Evolutionary conservation across 2,888 invertebrate genomes (phyloP).

Genomic region (Ochlodes sylvanus): DNA sequence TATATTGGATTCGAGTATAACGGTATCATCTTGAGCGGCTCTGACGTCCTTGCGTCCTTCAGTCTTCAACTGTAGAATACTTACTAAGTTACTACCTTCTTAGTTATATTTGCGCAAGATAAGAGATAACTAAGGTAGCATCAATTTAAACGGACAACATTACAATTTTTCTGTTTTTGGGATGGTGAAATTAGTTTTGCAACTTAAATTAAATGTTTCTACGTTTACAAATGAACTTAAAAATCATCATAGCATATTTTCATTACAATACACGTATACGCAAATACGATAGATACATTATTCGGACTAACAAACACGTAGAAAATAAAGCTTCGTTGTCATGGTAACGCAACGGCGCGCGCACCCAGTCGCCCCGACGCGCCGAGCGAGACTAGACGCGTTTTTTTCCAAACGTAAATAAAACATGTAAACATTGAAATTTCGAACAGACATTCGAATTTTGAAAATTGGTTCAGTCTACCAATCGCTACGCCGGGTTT

Average conservation of each 20-base stretch:
- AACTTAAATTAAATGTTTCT: too few relatives aligned
- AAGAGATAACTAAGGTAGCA: too few relatives aligned
- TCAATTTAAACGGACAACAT: too few relatives aligned
- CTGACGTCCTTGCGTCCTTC: too few relatives aligned
- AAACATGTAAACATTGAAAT: slow-evolving; percentile 45
- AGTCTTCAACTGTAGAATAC: too few relatives aligned
- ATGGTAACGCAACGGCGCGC: slow-evolving; percentile 76
- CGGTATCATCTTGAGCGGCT: too few relatives aligned
- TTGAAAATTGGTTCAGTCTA: slow-evolving; percentile 10
- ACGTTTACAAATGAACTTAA: neutral
- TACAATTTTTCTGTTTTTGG: too few relatives aligned
- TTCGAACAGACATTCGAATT: slow-evolving; percentile 34
- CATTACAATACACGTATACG: slow-evolving; percentile 34
- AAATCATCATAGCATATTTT: slow-evolving; percentile 3
- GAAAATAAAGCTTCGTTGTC: slow-evolving; percentile 58
- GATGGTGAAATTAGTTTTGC: too few relatives aligned
- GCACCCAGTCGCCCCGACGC: slow-evolving; percentile 71
- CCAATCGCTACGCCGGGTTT: slow-evolving; percentile 13
- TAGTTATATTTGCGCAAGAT: too few relatives aligned
- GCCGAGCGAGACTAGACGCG: slow-evolving; percentile 61
- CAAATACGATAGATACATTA: slow-evolving; percentile 30
- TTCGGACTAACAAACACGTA: slow-evolving; percentile 37
- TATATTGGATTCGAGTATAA: too few relatives aligned
- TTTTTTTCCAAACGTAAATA: slow-evolving; percentile 54
- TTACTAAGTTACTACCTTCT: too few relatives aligned